Percentiles rank a stretch among this genome's conserved stretches.
Evolutionary conservation across 2,888 invertebrate species (phyloP).

Genomic region (Invenusta paracnida): DNA sequence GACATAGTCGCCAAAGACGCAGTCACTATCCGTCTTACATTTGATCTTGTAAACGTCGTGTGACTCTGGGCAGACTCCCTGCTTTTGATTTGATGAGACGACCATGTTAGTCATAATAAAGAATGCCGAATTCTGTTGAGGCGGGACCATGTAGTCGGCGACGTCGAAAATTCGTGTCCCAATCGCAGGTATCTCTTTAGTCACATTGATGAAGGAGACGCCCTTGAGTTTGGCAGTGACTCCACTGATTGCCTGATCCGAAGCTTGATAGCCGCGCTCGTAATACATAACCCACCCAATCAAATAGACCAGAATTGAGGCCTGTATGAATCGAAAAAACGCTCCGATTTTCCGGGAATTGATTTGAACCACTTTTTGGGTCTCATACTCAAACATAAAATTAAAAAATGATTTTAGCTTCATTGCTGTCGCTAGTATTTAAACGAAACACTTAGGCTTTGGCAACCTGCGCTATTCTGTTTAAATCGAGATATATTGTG

Average conservation of each 20-base stretch:
- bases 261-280: slow-evolving; percentile 63
- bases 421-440: too few relatives aligned
- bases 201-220: slow-evolving; percentile 40
- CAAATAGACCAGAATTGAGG: slow-evolving; percentile 60
- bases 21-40: slow-evolving; percentile 37
- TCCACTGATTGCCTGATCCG: slow-evolving; percentile 59
- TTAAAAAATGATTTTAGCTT: slow-evolving; percentile 23
- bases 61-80: slow-evolving; percentile 52
- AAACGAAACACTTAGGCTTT: too few relatives aligned
- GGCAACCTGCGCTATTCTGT: too few relatives aligned
- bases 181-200: slow-evolving; percentile 39
- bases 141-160: slow-evolving; percentile 63
- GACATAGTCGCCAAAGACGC: slow-evolving; percentile 28
- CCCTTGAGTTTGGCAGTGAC: slow-evolving; percentile 62
- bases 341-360: slow-evolving; percentile 61
- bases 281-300: slow-evolving; percentile 62
- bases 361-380: slow-evolving; percentile 62
- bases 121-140: slow-evolving; percentile 63
- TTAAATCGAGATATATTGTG: too few relatives aligned
- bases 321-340: slow-evolving; percentile 60
- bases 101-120: slow-evolving; percentile 63
- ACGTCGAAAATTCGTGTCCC: slow-evolving; percentile 61
- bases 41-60: slow-evolving; percentile 31
- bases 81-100: slow-evolving; percentile 61
- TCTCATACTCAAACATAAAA: slow-evolving; percentile 57